phyloP scores from a whole-genome alignment of 2,797 vertebrate species.

The Aldrovandia affinis region DNA sequence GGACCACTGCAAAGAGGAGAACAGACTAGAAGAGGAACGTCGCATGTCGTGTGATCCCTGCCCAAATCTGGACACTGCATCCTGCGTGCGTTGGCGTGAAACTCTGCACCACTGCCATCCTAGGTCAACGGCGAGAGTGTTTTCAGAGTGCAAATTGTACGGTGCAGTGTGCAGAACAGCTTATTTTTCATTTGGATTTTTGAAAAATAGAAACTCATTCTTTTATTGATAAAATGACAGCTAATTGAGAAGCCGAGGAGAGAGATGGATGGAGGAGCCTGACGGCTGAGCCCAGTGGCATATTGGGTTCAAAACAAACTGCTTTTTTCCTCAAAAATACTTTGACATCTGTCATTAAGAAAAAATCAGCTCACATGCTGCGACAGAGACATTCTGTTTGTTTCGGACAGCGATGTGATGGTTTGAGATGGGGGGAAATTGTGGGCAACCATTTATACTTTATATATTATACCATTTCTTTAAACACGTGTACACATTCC shows the following conservation, averaged over 20 bases:
- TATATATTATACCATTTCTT: not conserved
- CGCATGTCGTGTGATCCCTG: not conserved
- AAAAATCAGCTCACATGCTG: not conserved
- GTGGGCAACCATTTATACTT: not conserved
- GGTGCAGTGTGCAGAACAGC: too few species aligned
- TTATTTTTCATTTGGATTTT: too few species aligned
- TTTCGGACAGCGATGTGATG: not conserved
- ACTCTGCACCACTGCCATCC: not conserved
- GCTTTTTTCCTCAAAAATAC: not conserved
- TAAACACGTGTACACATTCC: not conserved
- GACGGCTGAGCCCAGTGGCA: not conserved
- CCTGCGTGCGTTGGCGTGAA: not conserved
- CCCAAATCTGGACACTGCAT: not conserved
- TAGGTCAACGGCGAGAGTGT: not conserved
- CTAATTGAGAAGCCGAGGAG: not conserved
- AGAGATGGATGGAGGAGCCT: not conserved
- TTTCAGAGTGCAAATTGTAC: not conserved
- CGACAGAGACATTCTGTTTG: not conserved
- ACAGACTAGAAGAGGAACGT: not conserved
- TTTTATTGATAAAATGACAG: conserved; percentile 3
- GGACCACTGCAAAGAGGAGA: not conserved
- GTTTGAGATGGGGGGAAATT: not conserved
- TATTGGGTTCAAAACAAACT: not conserved
- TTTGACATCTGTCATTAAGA: not conserved
- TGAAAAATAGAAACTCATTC: not conserved